Evolutionary conservation across 2,888 invertebrate genomes (phyloP), one percentile per base, ranked within the genome.

Genomic region (Octonoba sinensis): DNA sequence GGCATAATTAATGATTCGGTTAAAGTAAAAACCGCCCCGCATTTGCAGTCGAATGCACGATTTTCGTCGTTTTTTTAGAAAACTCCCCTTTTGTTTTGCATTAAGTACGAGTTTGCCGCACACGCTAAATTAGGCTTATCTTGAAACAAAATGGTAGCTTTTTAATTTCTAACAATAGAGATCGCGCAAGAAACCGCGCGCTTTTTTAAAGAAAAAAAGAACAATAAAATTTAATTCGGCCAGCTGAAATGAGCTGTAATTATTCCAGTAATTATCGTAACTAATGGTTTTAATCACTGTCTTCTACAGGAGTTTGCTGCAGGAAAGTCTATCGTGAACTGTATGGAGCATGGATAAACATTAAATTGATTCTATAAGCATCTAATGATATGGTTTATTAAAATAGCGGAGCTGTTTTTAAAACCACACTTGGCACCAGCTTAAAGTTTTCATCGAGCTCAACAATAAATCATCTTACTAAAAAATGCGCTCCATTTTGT

Each of bases 81-180:
- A 62, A 46, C 62, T 54, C 44, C 66, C 56, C 62, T 62, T 66
- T 81, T 81, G 79, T 81, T 81, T 81, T 62, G 54, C 22, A 36
- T 51, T 54, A 49, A 62, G 57, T 77, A 57, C 57, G 57, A 71
- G 62, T 54, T 36, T 18, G 24, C 24, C 47, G 27, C 46, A 46
- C 60, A 73, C 79, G 79, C 69, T 81, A 81, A 81, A 81, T 81
- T 81, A 81, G 73, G 64, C 62, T 56, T 69, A 69, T 73, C 69
- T 79, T 69, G 24, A 73, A 81, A 73, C 73, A 67, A 67, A 81
- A 56, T 57, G 16, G 46, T n/a, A 22, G 20, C 57, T 13, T 20
- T 57, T 69, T 57, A 70, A 56, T 56, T 47, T 57, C 44, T 56
- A 56, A 67, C 44, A n/a, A 18, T 15, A 36, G 18, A 44, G 18